Conservation (phyloP, 2,797 vertebrate species). For the Bovichtus diacanthus region DNA sequence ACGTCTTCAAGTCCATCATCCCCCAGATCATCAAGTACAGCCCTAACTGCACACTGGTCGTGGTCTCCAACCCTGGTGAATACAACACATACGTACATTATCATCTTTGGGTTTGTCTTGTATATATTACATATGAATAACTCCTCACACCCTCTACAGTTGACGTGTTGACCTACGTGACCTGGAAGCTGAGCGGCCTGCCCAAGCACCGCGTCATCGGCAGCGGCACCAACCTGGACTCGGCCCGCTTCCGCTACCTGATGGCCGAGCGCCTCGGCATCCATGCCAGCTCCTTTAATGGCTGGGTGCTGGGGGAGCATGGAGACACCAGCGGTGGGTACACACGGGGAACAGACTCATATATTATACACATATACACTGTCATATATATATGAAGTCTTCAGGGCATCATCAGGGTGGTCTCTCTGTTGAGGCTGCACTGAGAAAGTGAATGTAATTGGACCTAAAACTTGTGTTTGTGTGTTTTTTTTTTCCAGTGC, state of each 20-base stretch:
- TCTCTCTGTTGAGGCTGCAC: too few relatives aligned
- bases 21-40: slow-evolving; percentile 95
- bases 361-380: too few relatives aligned
- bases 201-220: slow-evolving; percentile 96
- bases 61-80: slow-evolving; percentile 97
- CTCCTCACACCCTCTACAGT: slow-evolving; percentile 77
- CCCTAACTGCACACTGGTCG: slow-evolving; percentile 92
- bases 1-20: slow-evolving; percentile 95
- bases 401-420: not conserved
- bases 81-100: not conserved
- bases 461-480: not conserved
- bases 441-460: not conserved
- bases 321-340: slow-evolving; percentile 95
- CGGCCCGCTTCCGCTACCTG: slow-evolving; percentile 93
- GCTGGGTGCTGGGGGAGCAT: slow-evolving; percentile 97
- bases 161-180: slow-evolving; percentile 96
- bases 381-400: not conserved
- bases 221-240: slow-evolving; percentile 97
- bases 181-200: slow-evolving; percentile 97
- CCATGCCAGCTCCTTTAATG: slow-evolving; percentile 93
- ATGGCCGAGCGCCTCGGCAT: slow-evolving; percentile 94
- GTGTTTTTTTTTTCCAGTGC: slow-evolving; percentile 84
- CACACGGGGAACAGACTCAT: not conserved
- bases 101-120: not conserved
- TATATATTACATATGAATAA: not conserved